A percentile compares a stretch with the other conserved stretches of the same genome.
These are phyloP conservation scores for Bagarius yarrelli DNA, from an alignment of 2,113 vertebrate genomes.

Conservation along the genomic window DNA sequence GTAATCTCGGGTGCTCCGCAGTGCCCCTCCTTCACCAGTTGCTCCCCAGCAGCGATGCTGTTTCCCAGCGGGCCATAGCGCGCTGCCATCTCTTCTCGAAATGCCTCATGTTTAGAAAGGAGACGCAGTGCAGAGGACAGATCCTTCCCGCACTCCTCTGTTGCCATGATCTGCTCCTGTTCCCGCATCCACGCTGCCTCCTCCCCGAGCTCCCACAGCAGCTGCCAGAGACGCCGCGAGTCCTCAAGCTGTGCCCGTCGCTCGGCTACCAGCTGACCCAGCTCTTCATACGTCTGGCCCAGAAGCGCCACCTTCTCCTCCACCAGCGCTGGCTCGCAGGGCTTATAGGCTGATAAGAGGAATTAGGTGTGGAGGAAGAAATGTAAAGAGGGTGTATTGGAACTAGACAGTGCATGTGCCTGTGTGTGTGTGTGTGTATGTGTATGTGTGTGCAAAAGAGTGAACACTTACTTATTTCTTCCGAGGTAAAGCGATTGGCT, in stretches of 20 bases:
- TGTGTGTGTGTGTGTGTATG: background rate
- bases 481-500: slow-evolving; percentile 77
- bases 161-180: slow-evolving; percentile 84
- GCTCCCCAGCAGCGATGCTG: slow-evolving; percentile 79
- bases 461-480: slow-evolving; percentile 73
- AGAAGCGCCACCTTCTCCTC: slow-evolving; percentile 76
- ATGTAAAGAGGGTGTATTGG: too few relatives aligned
- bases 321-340: slow-evolving; percentile 84
- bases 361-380: background rate
- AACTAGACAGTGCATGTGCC: background rate
- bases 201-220: slow-evolving; percentile 90
- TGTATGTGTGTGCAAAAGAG: background rate
- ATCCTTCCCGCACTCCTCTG: slow-evolving; percentile 82
- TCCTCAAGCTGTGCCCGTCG: slow-evolving; percentile 80
- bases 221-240: slow-evolving; percentile 84
- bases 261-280: slow-evolving; percentile 73
- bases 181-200: slow-evolving; percentile 89
- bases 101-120: slow-evolving; percentile 86
- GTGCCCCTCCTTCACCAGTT: slow-evolving; percentile 78
- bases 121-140: slow-evolving; percentile 82
- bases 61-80: slow-evolving; percentile 81
- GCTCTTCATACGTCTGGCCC: slow-evolving; percentile 78
- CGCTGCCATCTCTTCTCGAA: slow-evolving; percentile 86
- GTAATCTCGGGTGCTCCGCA: slow-evolving; percentile 75
- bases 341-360: slow-evolving; percentile 78